Evolutionary conservation across 2,888 invertebrate genomes (phyloP).

Genomic region (Xanthorhoe designata): DNA sequence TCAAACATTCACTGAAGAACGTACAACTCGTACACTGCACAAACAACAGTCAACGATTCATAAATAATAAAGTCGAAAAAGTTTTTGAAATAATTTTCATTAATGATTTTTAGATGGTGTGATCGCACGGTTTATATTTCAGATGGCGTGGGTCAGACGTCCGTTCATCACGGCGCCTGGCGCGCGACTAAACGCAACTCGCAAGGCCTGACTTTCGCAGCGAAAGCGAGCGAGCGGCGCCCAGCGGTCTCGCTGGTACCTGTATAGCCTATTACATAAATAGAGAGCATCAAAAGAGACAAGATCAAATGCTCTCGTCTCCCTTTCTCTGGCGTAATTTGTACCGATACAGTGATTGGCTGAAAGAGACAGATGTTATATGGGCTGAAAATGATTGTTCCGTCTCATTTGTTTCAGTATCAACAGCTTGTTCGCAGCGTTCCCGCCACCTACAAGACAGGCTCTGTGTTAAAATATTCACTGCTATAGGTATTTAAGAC

Average conservation of each 20-base stretch:
- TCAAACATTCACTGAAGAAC: conserved; percentile 47
- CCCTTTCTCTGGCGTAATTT: conserved; percentile 31
- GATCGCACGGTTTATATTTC: conserved; percentile 52
- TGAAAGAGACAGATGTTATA: conserved; percentile 34
- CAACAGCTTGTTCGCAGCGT: conserved; percentile 42
- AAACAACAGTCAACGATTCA: conserved; percentile 52
- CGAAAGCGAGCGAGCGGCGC: conserved; percentile 56
- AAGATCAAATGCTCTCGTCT: conserved; percentile 45
- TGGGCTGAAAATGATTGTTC: conserved; percentile 26
- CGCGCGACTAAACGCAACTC: conserved; percentile 73
- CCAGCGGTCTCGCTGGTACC: conserved; percentile 74
- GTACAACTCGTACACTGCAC: conserved; percentile 47
- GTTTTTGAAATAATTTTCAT: conserved; percentile 60
- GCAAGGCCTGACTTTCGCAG: conserved; percentile 40
- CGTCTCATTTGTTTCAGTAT: conserved; percentile 36
- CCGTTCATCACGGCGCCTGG: conserved; percentile 55
- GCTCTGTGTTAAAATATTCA: conserved; percentile 48
- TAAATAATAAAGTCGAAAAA: conserved; percentile 53
- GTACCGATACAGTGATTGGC: conserved; percentile 20
- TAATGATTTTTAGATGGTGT: conserved; percentile 61
- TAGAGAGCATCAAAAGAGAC: conserved; percentile 49
- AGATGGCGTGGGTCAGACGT: conserved; percentile 49
- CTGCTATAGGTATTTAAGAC: conserved; percentile 32
- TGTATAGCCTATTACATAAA: conserved; percentile 45
- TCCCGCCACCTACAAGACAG: conserved; percentile 38